Percentiles rank a stretch among this genome's conserved stretches.
Evolutionary conservation across 2,113 vertebrate genomes (phyloP).

Genomic region (Dipodomys spectabilis): DNA sequence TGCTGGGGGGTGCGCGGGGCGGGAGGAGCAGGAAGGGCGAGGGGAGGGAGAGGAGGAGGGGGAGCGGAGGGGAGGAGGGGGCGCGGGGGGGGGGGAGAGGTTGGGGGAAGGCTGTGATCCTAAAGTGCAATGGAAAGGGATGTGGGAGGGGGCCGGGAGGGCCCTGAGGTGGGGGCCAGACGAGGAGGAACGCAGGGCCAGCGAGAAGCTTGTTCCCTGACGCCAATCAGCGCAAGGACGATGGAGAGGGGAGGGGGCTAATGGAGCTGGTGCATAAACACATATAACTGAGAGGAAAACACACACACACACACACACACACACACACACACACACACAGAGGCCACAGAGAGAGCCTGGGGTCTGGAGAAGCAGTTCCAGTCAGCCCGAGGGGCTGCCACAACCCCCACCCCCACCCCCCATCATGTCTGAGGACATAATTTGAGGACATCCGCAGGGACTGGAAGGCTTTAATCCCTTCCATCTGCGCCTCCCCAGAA

Average conservation of each 20-base stretch:
- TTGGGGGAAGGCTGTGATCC: too few species aligned
- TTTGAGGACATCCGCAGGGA: background rate
- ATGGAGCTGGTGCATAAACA: background rate
- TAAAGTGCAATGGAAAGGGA: background rate
- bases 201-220: background rate
- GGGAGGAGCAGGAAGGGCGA: too few species aligned
- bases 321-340: too few species aligned
- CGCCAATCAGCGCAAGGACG: background rate
- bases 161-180: background rate
- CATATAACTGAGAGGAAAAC: background rate
- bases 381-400: background rate
- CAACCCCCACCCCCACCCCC: accelerated
- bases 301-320: too few species aligned
- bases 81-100: too few species aligned
- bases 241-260: background rate
- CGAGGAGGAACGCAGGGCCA: background rate
- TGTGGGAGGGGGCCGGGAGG: background rate
- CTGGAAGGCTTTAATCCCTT: background rate
- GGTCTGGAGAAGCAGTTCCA: background rate
- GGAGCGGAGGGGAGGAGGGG: too few species aligned
- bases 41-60: background rate
- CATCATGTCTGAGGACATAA: background rate
- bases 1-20: too few species aligned
- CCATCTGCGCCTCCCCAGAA: background rate
- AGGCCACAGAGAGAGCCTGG: too few species aligned